Evolutionary conservation across 2,113 vertebrate genomes (phyloP).

Genomic region (Brachyistius frenatus): DNA sequence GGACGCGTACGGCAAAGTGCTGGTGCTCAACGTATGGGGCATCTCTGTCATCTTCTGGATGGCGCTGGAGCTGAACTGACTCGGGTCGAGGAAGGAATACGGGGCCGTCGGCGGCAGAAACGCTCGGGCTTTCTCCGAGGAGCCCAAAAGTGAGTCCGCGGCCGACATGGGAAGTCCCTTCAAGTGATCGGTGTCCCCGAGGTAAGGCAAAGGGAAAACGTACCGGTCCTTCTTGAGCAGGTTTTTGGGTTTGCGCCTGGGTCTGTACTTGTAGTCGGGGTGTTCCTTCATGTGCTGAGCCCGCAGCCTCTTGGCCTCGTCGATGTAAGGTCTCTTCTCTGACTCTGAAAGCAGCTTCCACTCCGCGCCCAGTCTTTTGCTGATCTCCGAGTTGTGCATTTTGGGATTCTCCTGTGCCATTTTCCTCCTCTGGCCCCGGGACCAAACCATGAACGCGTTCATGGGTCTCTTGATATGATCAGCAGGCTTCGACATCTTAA

Average conservation of each 20-base stretch:
- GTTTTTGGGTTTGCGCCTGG: constrained; percentile 98
- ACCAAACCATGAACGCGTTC: constrained; percentile 99
- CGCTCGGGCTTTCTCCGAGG: constrained; percentile 94
- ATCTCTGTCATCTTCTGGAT: constrained; percentile 99
- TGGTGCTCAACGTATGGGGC: constrained; percentile 95
- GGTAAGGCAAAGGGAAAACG: constrained; percentile 99
- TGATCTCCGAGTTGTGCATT: constrained; percentile 99
- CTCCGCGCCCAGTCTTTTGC: constrained; percentile 96
- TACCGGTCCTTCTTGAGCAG: constrained; percentile 99
- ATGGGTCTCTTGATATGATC: constrained; percentile 99
- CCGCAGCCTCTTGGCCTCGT: constrained; percentile 96
- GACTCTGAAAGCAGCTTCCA: constrained; percentile 99
- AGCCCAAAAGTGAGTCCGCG: constrained; percentile 92
- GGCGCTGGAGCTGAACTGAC: constrained; percentile 96
- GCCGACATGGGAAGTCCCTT: constrained; percentile 95
- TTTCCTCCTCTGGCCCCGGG: constrained; percentile 97
- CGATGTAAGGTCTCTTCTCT: constrained; percentile 98
- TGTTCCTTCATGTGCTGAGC: constrained; percentile 99
- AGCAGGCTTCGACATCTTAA: constrained; percentile 95
- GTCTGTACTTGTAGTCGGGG: constrained; percentile 99
- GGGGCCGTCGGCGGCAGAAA: constrained; percentile 95
- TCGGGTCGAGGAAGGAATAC: constrained; percentile 98
- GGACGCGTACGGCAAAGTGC: constrained; percentile 96
- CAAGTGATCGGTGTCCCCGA: constrained; percentile 97
- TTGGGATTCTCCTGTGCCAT: constrained; percentile 99